phyloP scores from a whole-genome alignment of 1,140 invertebrate genomes.

The Homarus americanus region DNA sequence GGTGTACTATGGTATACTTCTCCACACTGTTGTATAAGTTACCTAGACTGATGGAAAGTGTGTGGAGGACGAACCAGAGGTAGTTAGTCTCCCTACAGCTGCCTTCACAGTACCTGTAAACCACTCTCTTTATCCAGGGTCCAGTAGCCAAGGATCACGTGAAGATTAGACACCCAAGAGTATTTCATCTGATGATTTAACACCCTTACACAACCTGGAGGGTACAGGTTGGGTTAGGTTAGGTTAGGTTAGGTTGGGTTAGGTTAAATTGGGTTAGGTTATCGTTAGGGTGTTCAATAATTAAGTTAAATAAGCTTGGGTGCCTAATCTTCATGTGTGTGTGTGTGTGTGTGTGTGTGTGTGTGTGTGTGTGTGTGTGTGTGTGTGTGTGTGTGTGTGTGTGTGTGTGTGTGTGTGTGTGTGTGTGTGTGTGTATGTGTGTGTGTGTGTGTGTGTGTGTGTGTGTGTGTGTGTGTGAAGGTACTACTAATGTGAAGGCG shows the following conservation, averaged over 20 bases:
- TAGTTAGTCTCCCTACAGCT: too few species aligned
- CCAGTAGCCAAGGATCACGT: too few species aligned
- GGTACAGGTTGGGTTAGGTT: background rate
- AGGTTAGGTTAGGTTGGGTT: background rate
- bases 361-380: background rate
- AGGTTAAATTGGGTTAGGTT: background rate
- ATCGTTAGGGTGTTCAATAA: background rate
- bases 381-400: slow-evolving; percentile 6
- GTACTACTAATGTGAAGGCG: background rate
- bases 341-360: background rate
- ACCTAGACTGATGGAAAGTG: too few species aligned
- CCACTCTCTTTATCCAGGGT: too few species aligned
- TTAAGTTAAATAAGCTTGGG: too few species aligned
- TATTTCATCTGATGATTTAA: background rate
- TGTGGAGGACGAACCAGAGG: too few species aligned
- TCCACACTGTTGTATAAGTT: too few species aligned
- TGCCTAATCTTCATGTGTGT: background rate
- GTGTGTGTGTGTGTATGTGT: background rate
- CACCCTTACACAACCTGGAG: background rate
- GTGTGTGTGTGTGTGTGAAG: slow-evolving; percentile 1
- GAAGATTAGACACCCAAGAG: too few species aligned
- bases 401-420: slow-evolving; percentile 27
- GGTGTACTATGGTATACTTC: too few species aligned
- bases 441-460: background rate
- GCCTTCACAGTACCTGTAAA: too few species aligned